phyloP scores from a whole-genome alignment of 1,140 invertebrate genomes.

The Pseudobourletiella spinata region DNA sequence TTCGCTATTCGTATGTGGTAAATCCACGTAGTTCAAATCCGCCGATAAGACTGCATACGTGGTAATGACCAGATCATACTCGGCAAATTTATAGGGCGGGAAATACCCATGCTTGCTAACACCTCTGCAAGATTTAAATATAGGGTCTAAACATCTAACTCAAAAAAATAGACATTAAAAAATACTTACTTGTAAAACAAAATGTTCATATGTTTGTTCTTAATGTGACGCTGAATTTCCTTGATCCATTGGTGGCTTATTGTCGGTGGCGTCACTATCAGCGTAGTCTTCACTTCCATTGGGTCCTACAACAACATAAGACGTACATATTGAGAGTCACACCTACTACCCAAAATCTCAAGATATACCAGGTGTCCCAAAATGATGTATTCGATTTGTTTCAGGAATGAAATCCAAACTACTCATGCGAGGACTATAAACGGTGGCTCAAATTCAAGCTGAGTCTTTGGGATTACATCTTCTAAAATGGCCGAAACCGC shows the following conservation, averaged over 20 bases:
- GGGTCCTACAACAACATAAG: conserved; percentile 21
- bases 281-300: conserved; percentile 52
- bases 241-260: conserved; percentile 63
- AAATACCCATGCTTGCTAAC: conserved; percentile 51
- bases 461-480: no score
- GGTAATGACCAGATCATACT: conserved; percentile 65
- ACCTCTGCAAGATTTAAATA: conserved; percentile 42
- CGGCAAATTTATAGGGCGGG: conserved; percentile 53
- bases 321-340: no score
- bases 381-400: no score
- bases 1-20: conserved; percentile 46
- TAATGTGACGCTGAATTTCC: conserved; percentile 61
- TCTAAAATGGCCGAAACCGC: no score
- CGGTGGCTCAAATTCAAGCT: no score
- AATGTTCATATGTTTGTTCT: conserved; percentile 47
- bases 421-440: no score
- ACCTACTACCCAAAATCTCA: no score
- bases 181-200: conserved; percentile 46
- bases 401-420: no score
- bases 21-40: conserved; percentile 53
- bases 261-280: conserved; percentile 62
- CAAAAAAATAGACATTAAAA: conserved; percentile 38
- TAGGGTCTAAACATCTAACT: conserved; percentile 42
- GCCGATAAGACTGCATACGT: conserved; percentile 56
- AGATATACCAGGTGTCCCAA: no score